Evolutionary conservation across 1,140 invertebrate species (phyloP).

Genomic region (Temnothorax nylanderi): DNA sequence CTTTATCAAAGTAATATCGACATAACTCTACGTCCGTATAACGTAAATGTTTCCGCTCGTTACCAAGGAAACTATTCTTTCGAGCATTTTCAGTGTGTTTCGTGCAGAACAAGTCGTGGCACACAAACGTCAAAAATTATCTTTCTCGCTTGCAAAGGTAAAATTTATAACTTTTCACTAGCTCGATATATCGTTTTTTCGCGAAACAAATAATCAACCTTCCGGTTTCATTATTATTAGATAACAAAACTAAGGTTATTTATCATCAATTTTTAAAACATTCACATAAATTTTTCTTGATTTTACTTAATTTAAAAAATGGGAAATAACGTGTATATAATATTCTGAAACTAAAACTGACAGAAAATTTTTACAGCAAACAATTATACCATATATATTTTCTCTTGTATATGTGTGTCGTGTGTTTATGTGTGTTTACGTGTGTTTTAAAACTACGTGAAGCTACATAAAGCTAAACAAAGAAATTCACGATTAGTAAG

Average conservation of each 20-base stretch:
- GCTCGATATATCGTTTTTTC: not conserved
- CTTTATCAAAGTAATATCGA: slow-evolving; percentile 33
- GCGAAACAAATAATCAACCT: not conserved
- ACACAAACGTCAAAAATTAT: slow-evolving; percentile 1
- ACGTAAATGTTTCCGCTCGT: slow-evolving; percentile 13
- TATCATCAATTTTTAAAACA: not conserved
- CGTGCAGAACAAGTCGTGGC: not conserved
- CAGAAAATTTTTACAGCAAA: not conserved
- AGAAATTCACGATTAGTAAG: not conserved
- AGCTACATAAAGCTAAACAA: not conserved
- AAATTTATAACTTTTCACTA: not conserved
- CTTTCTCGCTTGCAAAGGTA: slow-evolving; percentile 6
- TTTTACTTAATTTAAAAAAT: not conserved
- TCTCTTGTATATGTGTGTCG: not conserved
- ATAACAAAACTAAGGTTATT: not conserved
- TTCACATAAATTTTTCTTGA: not conserved
- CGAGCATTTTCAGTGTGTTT: not conserved
- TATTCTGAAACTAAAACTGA: not conserved
- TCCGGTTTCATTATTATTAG: not conserved
- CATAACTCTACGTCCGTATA: slow-evolving; percentile 12
- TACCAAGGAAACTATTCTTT: slow-evolving; percentile 27
- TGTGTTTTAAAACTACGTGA: not conserved
- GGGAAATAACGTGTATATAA: not conserved
- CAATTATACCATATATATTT: not conserved
- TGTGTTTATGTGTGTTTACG: not conserved